Evolutionary conservation across 2,888 invertebrate genomes (phyloP).

Genomic region (Crematogaster levior): DNA sequence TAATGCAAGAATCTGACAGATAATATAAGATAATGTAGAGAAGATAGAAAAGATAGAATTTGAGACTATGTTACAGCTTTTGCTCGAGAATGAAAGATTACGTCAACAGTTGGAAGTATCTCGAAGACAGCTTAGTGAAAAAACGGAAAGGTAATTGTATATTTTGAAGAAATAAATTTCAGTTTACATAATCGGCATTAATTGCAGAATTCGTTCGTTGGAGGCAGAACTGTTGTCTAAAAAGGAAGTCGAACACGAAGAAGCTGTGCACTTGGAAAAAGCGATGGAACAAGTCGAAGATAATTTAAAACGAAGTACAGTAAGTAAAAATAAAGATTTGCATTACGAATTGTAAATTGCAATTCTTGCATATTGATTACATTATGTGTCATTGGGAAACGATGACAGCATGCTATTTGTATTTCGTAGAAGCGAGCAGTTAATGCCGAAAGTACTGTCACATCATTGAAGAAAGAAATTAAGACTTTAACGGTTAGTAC

Average conservation of each 20-base stretch:
- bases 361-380: not conserved
- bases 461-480: slow-evolving; percentile 90
- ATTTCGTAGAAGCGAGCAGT: slow-evolving; percentile 88
- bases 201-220: slow-evolving; percentile 86
- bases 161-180: not conserved
- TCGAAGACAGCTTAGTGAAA: slow-evolving; percentile 87
- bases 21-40: no score
- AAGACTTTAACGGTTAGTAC: slow-evolving; percentile 89
- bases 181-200: not conserved
- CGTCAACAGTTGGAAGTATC: slow-evolving; percentile 87
- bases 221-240: slow-evolving; percentile 87
- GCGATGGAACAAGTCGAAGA: slow-evolving; percentile 88
- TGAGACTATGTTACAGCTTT: slow-evolving; percentile 74
- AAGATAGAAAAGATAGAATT: not conserved
- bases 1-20: not conserved
- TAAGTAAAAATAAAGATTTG: slow-evolving; percentile 78
- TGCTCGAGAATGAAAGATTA: slow-evolving; percentile 86
- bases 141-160: slow-evolving; percentile 83
- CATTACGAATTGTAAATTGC: not conserved
- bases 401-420: not conserved
- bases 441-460: slow-evolving; percentile 88
- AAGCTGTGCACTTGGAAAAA: slow-evolving; percentile 87
- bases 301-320: slow-evolving; percentile 87
- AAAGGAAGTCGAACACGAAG: slow-evolving; percentile 87
- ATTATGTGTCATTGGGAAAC: slow-evolving; percentile 2